Percentiles rank a stretch among this genome's conserved stretches.
These are phyloP conservation scores for Zaprionus kolodkinae DNA, from an alignment of 1,140 invertebrate species.

Conservation along the genomic window DNA sequence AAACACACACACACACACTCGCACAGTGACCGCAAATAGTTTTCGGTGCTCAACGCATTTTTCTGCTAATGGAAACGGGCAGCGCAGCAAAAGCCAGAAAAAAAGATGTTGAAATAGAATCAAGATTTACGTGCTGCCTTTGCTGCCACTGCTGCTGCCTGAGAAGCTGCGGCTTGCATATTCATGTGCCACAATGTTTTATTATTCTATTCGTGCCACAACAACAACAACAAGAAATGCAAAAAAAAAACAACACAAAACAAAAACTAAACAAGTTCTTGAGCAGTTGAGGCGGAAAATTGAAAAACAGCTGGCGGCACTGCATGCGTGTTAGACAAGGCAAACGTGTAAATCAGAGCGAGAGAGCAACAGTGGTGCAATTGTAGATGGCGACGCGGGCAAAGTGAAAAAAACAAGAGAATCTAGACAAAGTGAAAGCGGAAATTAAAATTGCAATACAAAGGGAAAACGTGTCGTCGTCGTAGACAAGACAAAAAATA, in stretches of 20 bases:
- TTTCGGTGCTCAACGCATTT: conserved; percentile 37
- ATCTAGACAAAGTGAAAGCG: conserved; percentile 82
- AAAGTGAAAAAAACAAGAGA: conserved; percentile 56
- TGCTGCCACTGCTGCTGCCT: neutral
- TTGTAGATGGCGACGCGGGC: conserved; percentile 38
- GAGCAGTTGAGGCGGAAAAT: conserved; percentile 75
- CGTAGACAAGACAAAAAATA: conserved; percentile 38
- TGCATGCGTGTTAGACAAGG: conserved; percentile 50
- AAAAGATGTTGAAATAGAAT: conserved; percentile 15
- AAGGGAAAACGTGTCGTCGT: conserved; percentile 40
- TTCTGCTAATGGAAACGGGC: conserved; percentile 35
- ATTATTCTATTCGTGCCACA: conserved; percentile 41
- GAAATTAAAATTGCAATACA: conserved; percentile 82
- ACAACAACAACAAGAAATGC: conserved; percentile 38
- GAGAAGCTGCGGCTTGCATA: conserved; percentile 54
- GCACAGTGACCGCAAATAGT: conserved; percentile 43
- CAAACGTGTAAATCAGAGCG: conserved; percentile 62
- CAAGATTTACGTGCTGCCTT: conserved; percentile 35
- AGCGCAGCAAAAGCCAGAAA: conserved; percentile 14
- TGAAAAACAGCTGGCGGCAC: conserved; percentile 73
- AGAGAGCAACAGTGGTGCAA: conserved; percentile 25
- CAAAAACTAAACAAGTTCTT: conserved; percentile 32
- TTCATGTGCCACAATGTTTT: conserved; percentile 57
- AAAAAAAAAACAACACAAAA: conserved; percentile 45
- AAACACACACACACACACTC: conserved; percentile 14